Conservation (phyloP, 1,140 invertebrate genomes). For the Drosophila mojavensis region DNA sequence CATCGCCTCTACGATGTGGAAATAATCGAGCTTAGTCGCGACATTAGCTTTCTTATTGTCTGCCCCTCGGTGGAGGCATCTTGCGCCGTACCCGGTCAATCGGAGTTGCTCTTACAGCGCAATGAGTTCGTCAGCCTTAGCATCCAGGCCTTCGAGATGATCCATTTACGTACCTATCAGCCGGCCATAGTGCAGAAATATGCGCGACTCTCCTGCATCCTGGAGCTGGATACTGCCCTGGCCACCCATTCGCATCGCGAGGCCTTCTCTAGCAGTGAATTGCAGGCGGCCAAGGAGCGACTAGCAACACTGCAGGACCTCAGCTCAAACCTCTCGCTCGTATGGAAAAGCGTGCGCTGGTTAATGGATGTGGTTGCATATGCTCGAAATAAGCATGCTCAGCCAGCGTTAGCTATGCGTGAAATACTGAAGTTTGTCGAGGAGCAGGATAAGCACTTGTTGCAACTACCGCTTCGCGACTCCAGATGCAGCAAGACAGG, state of each 20-base stretch:
- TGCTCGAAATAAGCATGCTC: conserved; percentile 90
- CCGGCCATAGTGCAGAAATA: conserved; percentile 94
- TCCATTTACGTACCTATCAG: conserved; percentile 96
- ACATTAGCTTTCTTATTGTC: conserved; percentile 95
- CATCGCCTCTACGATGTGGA: conserved; percentile 95
- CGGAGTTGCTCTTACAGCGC: conserved; percentile 91
- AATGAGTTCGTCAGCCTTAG: conserved; percentile 93
- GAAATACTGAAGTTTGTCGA: conserved; percentile 73
- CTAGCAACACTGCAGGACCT: conserved; percentile 92
- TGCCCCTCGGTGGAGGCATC: conserved; percentile 95
- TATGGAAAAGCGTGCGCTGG: conserved; percentile 97
- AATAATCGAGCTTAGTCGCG: conserved; percentile 94
- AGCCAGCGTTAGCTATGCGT: conserved; percentile 64
- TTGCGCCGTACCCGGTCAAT: conserved; percentile 94
- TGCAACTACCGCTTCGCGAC: conserved; percentile 90
- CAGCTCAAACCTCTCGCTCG: conserved; percentile 91
- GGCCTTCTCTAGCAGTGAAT: conserved; percentile 95
- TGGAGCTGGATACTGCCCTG: conserved; percentile 95
- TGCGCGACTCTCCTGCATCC: conserved; percentile 94
- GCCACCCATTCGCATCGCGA: conserved; percentile 96
- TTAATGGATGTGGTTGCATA: conserved; percentile 97
- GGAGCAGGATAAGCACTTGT: conserved; percentile 84
- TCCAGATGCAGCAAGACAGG: conserved; percentile 90
- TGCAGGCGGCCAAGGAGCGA: conserved; percentile 93
- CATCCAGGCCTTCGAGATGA: conserved; percentile 95